Conservation (phyloP, 2,888 invertebrate species). For the Stegana nigrithorax region DNA sequence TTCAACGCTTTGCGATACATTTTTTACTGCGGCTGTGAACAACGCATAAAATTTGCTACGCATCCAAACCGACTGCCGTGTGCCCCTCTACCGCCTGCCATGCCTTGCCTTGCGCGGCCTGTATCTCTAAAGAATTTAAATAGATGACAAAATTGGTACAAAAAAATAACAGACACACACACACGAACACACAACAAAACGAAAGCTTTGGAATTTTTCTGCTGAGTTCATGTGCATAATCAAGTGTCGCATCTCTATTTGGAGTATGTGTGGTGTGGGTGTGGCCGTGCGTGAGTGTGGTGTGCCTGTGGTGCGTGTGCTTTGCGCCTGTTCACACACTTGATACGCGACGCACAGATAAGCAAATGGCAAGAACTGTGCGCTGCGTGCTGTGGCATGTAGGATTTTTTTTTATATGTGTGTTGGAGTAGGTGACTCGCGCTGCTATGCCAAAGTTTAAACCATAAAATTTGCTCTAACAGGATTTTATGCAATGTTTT, state of each 20-base stretch:
- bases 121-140: constrained; percentile 43
- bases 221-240: constrained; percentile 40
- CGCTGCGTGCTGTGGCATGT: not conserved
- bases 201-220: not conserved
- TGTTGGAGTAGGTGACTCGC: too few species aligned
- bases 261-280: not conserved
- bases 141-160: constrained; percentile 53
- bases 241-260: constrained; percentile 25
- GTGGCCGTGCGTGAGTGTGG: not conserved
- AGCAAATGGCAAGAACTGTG: not conserved
- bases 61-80: too few species aligned
- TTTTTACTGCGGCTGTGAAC: too few species aligned
- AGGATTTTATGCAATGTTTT: too few species aligned
- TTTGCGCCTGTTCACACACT: not conserved
- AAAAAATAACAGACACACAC: too few species aligned
- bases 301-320: not conserved
- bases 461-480: too few species aligned
- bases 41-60: too few species aligned
- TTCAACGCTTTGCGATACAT: too few species aligned
- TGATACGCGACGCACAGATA: too few species aligned
- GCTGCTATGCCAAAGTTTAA: too few species aligned
- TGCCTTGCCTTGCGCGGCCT: constrained; percentile 28
- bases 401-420: too few species aligned
- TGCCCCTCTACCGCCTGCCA: not conserved
- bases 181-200: too few species aligned